A percentile compares a stretch with the other conserved stretches of the same genome.
Conservation (phyloP, 2,113 vertebrate species). For the Lethenteron camtschaticum region DNA sequence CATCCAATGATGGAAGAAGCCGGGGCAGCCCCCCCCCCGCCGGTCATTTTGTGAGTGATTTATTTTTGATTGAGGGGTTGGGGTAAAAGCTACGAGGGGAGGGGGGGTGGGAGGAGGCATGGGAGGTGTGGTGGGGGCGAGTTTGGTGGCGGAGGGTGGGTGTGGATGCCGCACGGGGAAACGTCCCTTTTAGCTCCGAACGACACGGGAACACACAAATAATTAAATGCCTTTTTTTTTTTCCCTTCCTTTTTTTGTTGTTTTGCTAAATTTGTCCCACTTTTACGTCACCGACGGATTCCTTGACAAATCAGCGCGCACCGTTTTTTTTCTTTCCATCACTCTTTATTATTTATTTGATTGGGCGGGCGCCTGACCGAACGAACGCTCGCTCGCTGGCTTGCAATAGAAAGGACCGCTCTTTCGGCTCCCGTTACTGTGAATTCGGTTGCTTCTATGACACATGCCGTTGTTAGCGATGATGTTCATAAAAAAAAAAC, state of each 20-base stretch:
- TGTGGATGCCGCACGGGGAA: neutral
- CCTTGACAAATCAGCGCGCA: too few relatives aligned
- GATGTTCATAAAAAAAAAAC: too few relatives aligned
- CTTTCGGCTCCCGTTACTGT: too few relatives aligned
- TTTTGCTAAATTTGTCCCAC: neutral
- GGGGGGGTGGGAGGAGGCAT: neutral
- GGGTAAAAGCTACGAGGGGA: neutral
- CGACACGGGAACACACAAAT: too few relatives aligned
- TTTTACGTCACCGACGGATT: neutral
- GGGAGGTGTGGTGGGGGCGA: neutral
- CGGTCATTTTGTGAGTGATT: neutral
- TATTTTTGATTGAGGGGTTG: too few relatives aligned
- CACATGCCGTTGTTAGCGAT: too few relatives aligned
- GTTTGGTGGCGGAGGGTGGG: neutral
- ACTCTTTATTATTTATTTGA: too few relatives aligned
- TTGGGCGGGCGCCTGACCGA: too few relatives aligned
- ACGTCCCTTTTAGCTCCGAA: neutral
- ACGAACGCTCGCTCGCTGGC: too few relatives aligned
- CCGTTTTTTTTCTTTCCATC: too few relatives aligned
- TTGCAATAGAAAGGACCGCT: too few relatives aligned
- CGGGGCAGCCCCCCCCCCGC: neutral
- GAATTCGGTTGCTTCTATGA: too few relatives aligned
- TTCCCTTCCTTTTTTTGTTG: neutral
- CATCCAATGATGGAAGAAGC: conserved; percentile 26
- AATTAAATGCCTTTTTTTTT: neutral